phyloP scores from a whole-genome alignment of 2,888 invertebrate genomes.

The Prenolepis imparis region DNA sequence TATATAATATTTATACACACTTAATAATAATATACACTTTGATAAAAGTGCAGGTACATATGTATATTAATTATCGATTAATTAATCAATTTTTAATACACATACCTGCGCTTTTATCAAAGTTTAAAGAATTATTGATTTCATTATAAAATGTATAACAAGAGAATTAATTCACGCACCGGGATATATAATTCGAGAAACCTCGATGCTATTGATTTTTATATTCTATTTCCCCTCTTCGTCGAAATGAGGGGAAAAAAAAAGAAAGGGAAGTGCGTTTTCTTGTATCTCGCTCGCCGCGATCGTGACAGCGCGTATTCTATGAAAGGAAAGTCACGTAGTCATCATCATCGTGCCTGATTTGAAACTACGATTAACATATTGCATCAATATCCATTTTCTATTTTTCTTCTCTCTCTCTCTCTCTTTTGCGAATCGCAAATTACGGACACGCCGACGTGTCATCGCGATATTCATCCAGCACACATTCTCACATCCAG shows the following conservation, averaged over 20 bases:
- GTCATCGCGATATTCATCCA: conserved; percentile 28
- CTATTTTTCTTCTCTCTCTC: background rate
- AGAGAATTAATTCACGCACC: background rate
- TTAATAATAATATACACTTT: too few species aligned
- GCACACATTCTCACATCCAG: background rate
- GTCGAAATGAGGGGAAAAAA: background rate
- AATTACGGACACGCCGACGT: conserved; percentile 25
- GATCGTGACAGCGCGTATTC: conserved; percentile 38
- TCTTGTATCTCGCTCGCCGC: background rate
- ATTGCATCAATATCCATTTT: conserved; percentile 19
- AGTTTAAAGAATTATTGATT: background rate
- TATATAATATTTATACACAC: too few species aligned
- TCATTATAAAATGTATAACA: background rate
- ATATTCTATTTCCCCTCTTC: background rate
- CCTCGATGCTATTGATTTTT: conserved; percentile 14
- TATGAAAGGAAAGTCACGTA: conserved; percentile 7
- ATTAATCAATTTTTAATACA: background rate
- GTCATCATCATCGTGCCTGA: conserved; percentile 7
- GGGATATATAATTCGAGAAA: background rate
- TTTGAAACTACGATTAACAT: conserved; percentile 33
- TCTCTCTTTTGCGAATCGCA: conserved; percentile 21
- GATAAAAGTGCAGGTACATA: background rate
- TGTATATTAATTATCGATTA: background rate
- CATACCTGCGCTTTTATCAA: too few species aligned
- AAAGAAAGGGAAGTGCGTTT: conserved; percentile 7